Percentiles rank a stretch among this genome's conserved stretches.
Evolutionary conservation across 1,140 invertebrate species (phyloP).

Genomic region (Microplitis demolitor): DNA sequence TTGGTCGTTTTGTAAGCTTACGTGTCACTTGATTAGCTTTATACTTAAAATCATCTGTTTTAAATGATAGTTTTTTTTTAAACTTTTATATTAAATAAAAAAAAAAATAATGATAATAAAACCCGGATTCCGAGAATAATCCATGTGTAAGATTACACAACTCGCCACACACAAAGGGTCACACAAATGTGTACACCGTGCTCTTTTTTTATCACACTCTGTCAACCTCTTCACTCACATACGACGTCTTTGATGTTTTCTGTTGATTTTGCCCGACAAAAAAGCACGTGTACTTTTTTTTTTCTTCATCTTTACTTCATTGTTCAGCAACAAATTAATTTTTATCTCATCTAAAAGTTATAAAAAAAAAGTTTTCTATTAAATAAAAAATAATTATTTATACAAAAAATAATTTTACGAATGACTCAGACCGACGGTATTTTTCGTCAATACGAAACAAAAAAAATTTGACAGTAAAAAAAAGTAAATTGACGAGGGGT

Average conservation of each 20-base stretch:
- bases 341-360: not conserved
- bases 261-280: conserved; percentile 20
- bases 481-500: conserved; percentile 2
- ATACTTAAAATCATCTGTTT: too few species aligned
- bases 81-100: too few species aligned
- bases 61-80: too few species aligned
- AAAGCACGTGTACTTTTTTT: conserved; percentile 16
- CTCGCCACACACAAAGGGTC: not conserved
- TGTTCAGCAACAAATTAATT: not conserved
- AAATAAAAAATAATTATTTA: not conserved
- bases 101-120: too few species aligned
- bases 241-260: conserved; percentile 20
- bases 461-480: conserved; percentile 1
- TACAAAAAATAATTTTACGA: not conserved
- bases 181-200: not conserved
- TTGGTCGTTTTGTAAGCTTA: too few species aligned
- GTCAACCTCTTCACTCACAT: not conserved
- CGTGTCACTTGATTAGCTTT: too few species aligned
- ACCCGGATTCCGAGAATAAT: not conserved
- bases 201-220: not conserved
- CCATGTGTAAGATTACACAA: not conserved
- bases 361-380: not conserved
- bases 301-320: not conserved
- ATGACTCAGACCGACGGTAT: conserved; percentile 15
- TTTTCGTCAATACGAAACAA: not conserved